Base-by-base conservation (phyloP, 1,140 invertebrate species). In the Antheraea pernyi region DNA sequence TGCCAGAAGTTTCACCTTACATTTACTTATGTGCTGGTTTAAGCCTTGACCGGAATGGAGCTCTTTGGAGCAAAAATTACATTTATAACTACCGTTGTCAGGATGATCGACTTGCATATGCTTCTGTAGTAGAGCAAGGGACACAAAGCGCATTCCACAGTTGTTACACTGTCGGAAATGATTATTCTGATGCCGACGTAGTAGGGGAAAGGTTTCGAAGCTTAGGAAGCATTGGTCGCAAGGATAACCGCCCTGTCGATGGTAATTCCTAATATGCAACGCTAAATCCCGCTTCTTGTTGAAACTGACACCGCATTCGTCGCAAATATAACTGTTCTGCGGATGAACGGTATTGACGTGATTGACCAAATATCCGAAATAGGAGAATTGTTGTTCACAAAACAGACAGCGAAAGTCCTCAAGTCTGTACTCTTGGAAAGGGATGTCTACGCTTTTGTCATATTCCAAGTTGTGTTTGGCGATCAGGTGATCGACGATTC, bases 341-440 rank as follows among this genome's bases (percentile, higher is more conserved):
- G 87, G 80, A 74, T 91, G 89, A 11, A 59, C 67, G 8, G 65
- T 79, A 65, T 90, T 91, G 7, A 86, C 83, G 53, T 92, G 89
- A 30, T 69, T 80, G 9, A 86, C 78, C 10, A 91, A 73, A 68
- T 83, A 74, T 0, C 82, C 79, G 62, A 91, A 89, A 68, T 84
- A 84, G 0, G 66, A 66, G 37, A 88, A 89, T 16, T 78, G 67
- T 66, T 86, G 74, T 7, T 82, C 82, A 30, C 89, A 91, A 10
- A 70, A 74, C 16, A 82, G 61, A 70, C 89, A 91, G 0, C 67
- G 68, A 19, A 76, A 80, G 68, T 89, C 84, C 0, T 66, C 53
- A 9, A 91, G 65, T 11, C 76, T 82, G 68, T 89, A 91, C 65
- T 83, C 80, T 65, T 83, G 75, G 11, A 85, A 79, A 0, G 77